Base-by-base conservation (phyloP, 2,113 vertebrate species). In the Dascyllus trimaculatus region DNA sequence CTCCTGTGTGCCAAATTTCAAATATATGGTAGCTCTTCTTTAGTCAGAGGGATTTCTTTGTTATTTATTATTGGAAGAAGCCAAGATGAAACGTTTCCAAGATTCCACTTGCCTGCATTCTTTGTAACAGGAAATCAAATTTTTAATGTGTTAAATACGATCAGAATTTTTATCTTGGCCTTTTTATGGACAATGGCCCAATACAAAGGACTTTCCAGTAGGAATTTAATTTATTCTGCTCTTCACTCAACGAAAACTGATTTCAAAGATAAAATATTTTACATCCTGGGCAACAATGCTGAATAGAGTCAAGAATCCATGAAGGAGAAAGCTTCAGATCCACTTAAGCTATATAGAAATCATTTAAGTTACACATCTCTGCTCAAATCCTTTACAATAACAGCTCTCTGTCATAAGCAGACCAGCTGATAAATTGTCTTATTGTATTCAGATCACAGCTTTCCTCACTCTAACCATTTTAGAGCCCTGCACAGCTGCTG, bases 381-480 rank as follows among this genome's bases (percentile, higher is more conserved):
- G 32, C 58, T 53, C 19, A n/a, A 22, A 18, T 64, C 45, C 53
- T 57, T 35, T 5, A 6, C 52, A n/a, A n/a, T 68, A 61, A 40
- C 66, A 58, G 62, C 52, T 64, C 11, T 46, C 38, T 22, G 59
- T 76, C 56, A 54, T 72, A 52, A 21, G 38, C 7, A 40, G 35
- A 67, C 49, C 21, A 21, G 62, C 59, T 65, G 73, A 77, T 67
- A 76, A 78, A 81, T 72, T 7, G 24, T 56, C 18, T 2, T 58
- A 71, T 76, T 82, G 57, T 75, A 78, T 75, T 84, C 75, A 71
- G 53, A 80, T 79, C 66, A 48, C 79, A 82, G 71, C n/a, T 78
- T 56, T 64, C 63, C 49, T 45, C 75, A 18, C 71, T 66, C 65
- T 43, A 62, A 71, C 24, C 49, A 1, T 73, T 66, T 77, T 8